A percentile compares a stretch with the other conserved stretches of the same genome.
Conservation (phyloP, 2,888 invertebrate species). For the Pollenia labialis region DNA sequence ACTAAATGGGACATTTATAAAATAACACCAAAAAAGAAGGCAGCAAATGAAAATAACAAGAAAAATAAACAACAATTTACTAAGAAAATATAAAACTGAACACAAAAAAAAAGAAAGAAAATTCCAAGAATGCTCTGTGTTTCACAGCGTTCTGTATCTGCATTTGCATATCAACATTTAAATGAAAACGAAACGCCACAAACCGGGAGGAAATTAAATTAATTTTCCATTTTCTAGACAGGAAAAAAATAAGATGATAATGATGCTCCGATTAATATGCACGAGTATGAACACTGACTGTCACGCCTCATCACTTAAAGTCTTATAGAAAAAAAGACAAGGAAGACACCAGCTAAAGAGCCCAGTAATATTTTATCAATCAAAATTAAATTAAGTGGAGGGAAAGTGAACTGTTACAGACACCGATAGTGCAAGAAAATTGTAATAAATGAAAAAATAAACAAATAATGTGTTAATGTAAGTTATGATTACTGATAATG, state of each 20-base stretch:
- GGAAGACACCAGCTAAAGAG: neutral
- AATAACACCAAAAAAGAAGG: slow-evolving; percentile 4
- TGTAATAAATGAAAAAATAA: neutral
- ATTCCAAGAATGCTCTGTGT: neutral
- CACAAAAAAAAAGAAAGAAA: neutral
- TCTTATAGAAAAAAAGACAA: neutral
- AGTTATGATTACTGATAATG: neutral
- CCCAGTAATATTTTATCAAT: slow-evolving; percentile 37
- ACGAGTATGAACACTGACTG: neutral
- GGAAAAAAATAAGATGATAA: neutral
- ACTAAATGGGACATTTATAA: slow-evolving; percentile 36
- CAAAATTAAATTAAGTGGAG: slow-evolving; percentile 21
- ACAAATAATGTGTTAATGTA: neutral
- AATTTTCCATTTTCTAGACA: slow-evolving; percentile 39
- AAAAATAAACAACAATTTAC: slow-evolving; percentile 12
- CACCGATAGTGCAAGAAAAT: neutral
- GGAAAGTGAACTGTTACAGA: neutral
- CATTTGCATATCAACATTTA: neutral
- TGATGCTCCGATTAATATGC: slow-evolving; percentile 13
- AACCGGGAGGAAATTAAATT: slow-evolving; percentile 31
- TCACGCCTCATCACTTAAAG: neutral
- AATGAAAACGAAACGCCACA: slow-evolving; percentile 4
- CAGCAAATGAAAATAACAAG: neutral
- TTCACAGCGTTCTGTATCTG: slow-evolving; percentile 4
- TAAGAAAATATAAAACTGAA: neutral